Base-by-base conservation (phyloP, 37 sponge, comb jelly and placozoan species). In the Petrosia ficiformis region DNA sequence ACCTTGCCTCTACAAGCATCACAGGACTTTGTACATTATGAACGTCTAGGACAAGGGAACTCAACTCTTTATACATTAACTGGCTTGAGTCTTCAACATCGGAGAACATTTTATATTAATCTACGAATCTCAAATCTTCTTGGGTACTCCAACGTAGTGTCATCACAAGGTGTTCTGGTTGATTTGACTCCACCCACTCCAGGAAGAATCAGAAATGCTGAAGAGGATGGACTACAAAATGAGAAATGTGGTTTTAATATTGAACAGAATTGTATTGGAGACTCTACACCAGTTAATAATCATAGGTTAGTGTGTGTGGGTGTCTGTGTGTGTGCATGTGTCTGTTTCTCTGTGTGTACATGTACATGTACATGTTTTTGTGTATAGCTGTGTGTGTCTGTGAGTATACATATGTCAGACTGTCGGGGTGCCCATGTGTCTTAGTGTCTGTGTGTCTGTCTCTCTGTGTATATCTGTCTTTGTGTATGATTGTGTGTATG, bases 141-240 rank as follows among this genome's bases (percentile, higher is more conserved):
- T 28, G 92, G 89, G 1, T 82, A 89, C 44, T 30, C 63, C 2
- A 80, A 38, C 66, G 42, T 77, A 0, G 80, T 91, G 37, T 70
- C 85, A 24, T 95, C 96, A 16, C 24, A 41, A 8, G 83, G 71
- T 4, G 74, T 95, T 35, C 73, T 85, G 2, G 76, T 88, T 25
- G 96, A 95, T 75, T 43, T 95, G 21, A 86, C 84, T 35, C 96
- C 96, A 26, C 92, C 96, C 5, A 38, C 42, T 14, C 89, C 92
- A 29, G 89, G 92, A 0, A 19, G 56, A 30, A 79, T 93, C 19
- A 64, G 76, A n/a, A 78, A 80, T 75, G 76, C 71, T 29, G 34
- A 14, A 4, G 26, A 24, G 25, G 83, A 88, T 29, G 41, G 31
- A 2, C 3, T 70, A 8, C 6, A 69, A 4, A 26, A 76, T 42